phyloP scores from a whole-genome alignment of 2,888 invertebrate species.

The Hyposoter didymator region DNA sequence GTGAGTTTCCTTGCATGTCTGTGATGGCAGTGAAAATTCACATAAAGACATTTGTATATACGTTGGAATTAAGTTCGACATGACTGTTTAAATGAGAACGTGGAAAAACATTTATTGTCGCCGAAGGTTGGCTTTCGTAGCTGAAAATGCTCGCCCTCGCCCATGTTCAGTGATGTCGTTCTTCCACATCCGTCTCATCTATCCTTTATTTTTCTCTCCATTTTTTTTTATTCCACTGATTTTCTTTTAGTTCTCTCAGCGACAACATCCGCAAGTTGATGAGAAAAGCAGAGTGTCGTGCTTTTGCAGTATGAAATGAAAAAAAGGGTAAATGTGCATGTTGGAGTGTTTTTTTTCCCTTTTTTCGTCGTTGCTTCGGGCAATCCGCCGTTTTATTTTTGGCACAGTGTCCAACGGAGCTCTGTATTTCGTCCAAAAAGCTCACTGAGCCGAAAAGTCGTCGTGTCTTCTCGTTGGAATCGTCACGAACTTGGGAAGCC shows the following conservation, averaged over 20 bases:
- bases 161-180: slow-evolving; percentile 20
- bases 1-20: neutral
- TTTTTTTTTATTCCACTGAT: slow-evolving; percentile 29
- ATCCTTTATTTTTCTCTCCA: slow-evolving; percentile 7
- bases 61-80: neutral
- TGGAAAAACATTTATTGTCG: slow-evolving; percentile 14
- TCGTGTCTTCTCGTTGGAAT: slow-evolving; percentile 52
- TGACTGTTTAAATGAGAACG: slow-evolving; percentile 3
- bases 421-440: slow-evolving; percentile 51
- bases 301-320: slow-evolving; percentile 28
- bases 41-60: slow-evolving; percentile 9
- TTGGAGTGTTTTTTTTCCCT: slow-evolving; percentile 32
- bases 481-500: slow-evolving; percentile 70
- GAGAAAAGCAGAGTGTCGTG: slow-evolving; percentile 42
- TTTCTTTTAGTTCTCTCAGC: slow-evolving; percentile 32
- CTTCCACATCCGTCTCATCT: slow-evolving; percentile 34
- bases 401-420: slow-evolving; percentile 60
- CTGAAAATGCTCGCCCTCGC: slow-evolving; percentile 35
- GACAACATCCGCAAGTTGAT: slow-evolving; percentile 46
- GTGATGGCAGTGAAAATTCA: neutral
- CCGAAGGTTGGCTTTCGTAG: slow-evolving; percentile 30
- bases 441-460: slow-evolving; percentile 38
- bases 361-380: slow-evolving; percentile 23
- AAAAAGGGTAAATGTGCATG: slow-evolving; percentile 16
- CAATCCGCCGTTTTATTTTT: slow-evolving; percentile 67